Evolutionary conservation across 2,797 vertebrate species (phyloP), one percentile per base, ranked within the genome.

Genomic region (Taeniopygia guttata): DNA sequence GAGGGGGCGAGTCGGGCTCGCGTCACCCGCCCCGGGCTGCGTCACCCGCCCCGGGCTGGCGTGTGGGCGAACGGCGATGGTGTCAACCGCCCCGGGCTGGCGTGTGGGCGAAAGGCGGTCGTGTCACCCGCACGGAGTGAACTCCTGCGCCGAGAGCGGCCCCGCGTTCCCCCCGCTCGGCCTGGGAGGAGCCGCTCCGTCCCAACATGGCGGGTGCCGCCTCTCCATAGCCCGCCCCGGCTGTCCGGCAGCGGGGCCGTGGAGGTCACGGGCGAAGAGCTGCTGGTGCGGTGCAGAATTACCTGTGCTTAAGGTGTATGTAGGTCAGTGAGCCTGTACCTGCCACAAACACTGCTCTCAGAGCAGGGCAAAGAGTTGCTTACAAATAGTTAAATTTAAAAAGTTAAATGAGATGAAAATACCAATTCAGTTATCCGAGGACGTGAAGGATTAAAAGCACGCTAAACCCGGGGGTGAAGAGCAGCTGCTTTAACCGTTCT

Each of bases 381-480:
- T 59, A 1, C 32, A 77, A 85, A 11, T 2, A 11, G 3, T 9
- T 2, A 22, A 17, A 3, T 40, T 19, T 19, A 34, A 25, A 59
- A 0, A 3, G 16, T 38, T 67, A 60, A 62, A 7, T 18, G 5
- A 89, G 7, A n/a, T 16, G 8, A 29, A 68, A 74, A 38, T 21
- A 18, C 2, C 2, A 12, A 2, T 27, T 43, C 5, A 3, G 0
- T 16, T 10, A 29, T 5, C 10, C 3, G 11, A 5, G 27, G 19
- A 69, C 21, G 45, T 36, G 49, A 70, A 32, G 26, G 21, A 26
- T 54, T 62, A 32, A 63, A 16, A 51, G 38, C 1, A 0, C 9
- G 26, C 58, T 34, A 10, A 51, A 11, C 14, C 9, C 2, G 2
- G 16, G 13, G 4, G 3, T 11, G 48, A 15, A 8, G 10, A 80